Conservation (phyloP, 2,113 vertebrate genomes). For the Camelus bactrianus region DNA sequence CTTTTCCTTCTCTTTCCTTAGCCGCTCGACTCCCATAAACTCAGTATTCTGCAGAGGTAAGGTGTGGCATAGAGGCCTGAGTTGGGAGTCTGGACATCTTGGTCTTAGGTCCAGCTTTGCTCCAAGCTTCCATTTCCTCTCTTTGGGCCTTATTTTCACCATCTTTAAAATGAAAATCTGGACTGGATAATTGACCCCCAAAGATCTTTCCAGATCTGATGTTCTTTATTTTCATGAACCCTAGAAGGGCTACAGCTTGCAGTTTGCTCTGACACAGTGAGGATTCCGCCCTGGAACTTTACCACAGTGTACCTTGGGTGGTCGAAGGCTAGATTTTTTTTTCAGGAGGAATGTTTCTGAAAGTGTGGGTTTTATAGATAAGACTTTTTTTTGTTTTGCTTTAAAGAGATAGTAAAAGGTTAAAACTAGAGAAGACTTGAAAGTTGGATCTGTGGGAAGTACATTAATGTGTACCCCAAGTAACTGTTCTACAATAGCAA, state of each 20-base stretch:
- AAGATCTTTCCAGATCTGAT: background rate
- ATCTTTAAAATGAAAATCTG: conserved; percentile 20
- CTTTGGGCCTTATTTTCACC: background rate
- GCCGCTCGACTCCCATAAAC: background rate
- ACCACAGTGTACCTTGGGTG: background rate
- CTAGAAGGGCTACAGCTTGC: background rate
- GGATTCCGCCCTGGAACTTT: conserved; percentile 22
- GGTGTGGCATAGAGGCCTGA: background rate
- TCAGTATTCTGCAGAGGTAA: background rate
- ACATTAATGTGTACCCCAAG: background rate
- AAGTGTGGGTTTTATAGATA: conserved; percentile 55
- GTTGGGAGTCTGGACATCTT: background rate
- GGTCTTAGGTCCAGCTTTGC: background rate
- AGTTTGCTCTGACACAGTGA: background rate
- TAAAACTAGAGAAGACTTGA: conserved; percentile 15
- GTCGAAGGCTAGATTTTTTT: background rate
- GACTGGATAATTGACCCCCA: background rate
- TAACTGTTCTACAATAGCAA: background rate
- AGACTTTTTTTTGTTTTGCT: background rate
- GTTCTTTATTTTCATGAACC: background rate
- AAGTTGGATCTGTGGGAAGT: conserved; percentile 13
- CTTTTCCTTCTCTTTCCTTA: background rate
- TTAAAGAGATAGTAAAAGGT: conserved; percentile 51
- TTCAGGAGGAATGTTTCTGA: conserved; percentile 45
- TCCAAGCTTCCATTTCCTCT: background rate